Conservation (phyloP, 2,888 invertebrate genomes). For the Nysson spinosus region DNA sequence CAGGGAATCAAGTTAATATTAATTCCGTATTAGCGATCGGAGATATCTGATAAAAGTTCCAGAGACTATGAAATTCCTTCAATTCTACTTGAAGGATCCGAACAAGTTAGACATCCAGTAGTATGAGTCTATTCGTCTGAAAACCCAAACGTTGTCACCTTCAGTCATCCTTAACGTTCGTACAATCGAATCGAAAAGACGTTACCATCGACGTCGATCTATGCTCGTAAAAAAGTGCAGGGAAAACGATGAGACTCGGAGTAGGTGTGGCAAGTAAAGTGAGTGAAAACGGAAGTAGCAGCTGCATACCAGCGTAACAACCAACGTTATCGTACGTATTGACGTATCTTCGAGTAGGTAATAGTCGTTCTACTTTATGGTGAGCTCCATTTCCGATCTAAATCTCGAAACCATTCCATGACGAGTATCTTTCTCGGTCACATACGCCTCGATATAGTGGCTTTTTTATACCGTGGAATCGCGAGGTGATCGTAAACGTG, state of each 20-base stretch:
- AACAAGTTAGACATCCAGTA: too few species aligned
- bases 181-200: slow-evolving; percentile 8
- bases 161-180: slow-evolving; percentile 1
- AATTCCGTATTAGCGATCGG: too few species aligned
- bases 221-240: slow-evolving; percentile 3
- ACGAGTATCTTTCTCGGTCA: not conserved
- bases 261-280: slow-evolving; percentile 4
- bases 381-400: slow-evolving; percentile 12
- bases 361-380: slow-evolving; percentile 15
- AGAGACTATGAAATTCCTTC: too few species aligned
- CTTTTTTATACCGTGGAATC: slow-evolving; percentile 17
- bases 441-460: not conserved
- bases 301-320: slow-evolving; percentile 25
- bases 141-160: not conserved
- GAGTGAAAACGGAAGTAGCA: slow-evolving; percentile 6
- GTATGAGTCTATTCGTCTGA: not conserved
- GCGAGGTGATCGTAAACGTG: slow-evolving; percentile 32
- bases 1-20: too few species aligned
- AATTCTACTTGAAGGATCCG: too few species aligned
- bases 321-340: slow-evolving; percentile 33
- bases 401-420: slow-evolving; percentile 16
- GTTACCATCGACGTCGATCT: slow-evolving; percentile 8
- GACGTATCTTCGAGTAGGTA: slow-evolving; percentile 21
- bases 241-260: not conserved
- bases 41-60: too few species aligned